Evolutionary conservation across 1,140 invertebrate species (phyloP).

Genomic region (Cydia pomonella): DNA sequence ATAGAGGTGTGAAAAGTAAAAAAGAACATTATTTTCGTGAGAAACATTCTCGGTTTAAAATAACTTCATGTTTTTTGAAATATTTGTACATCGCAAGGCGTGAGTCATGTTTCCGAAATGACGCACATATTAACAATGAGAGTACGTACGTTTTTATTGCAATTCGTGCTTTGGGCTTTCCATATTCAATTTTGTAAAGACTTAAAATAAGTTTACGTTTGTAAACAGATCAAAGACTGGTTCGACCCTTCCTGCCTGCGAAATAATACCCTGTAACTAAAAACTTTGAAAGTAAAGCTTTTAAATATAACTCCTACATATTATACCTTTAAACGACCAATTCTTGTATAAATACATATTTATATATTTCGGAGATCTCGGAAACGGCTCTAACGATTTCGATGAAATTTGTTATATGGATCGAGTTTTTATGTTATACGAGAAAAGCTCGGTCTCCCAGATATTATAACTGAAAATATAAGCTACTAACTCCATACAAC

Average conservation of each 20-base stretch:
- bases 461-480: no score
- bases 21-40: constrained; percentile 1
- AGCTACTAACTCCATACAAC: no score
- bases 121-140: neutral
- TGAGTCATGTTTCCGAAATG: constrained; percentile 11
- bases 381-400: no score
- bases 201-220: constrained; percentile 2
- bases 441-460: no score
- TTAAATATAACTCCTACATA: no score
- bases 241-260: neutral
- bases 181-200: constrained; percentile 11
- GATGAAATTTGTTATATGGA: no score
- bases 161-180: neutral
- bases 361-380: no score
- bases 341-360: no score
- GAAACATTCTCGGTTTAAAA: constrained; percentile 11
- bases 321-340: no score
- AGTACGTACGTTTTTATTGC: neutral
- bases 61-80: neutral
- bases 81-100: neutral
- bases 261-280: neutral
- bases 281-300: neutral
- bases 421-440: no score
- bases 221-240: neutral
- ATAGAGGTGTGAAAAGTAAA: constrained; percentile 10